phyloP scores from a whole-genome alignment of 2,888 invertebrate genomes.

The Autographa pulchrina region DNA sequence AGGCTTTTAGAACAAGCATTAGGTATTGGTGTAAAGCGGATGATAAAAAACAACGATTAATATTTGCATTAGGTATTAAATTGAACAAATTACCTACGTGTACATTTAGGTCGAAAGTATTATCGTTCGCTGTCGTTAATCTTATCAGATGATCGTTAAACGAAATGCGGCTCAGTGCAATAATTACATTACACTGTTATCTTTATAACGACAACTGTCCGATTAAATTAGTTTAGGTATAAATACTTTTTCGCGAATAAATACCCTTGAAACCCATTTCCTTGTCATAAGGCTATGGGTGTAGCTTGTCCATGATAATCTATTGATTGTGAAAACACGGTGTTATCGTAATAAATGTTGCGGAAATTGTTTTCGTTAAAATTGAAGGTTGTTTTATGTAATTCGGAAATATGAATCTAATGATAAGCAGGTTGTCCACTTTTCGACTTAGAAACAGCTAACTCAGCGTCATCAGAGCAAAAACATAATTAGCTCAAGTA shows the following conservation, averaged over 20 bases:
- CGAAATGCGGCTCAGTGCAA: slow-evolving; percentile 53
- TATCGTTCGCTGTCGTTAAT: slow-evolving; percentile 68
- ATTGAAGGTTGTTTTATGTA: slow-evolving; percentile 18
- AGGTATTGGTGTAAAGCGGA: neutral
- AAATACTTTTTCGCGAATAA: slow-evolving; percentile 31
- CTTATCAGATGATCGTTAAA: slow-evolving; percentile 69
- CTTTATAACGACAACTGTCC: slow-evolving; percentile 24
- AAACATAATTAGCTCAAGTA: no score
- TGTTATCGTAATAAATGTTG: slow-evolving; percentile 37
- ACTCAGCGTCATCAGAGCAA: no score
- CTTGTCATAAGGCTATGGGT: slow-evolving; percentile 52
- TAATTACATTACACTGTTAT: slow-evolving; percentile 34
- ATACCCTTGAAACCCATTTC: slow-evolving; percentile 56
- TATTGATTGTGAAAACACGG: slow-evolving; percentile 29
- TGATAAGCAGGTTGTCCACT: no score
- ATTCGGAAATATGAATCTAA: no score
- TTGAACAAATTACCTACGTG: slow-evolving; percentile 23
- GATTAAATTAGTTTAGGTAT: slow-evolving; percentile 40
- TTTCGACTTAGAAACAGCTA: no score
- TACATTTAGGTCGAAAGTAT: slow-evolving; percentile 36
- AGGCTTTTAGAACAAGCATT: neutral
- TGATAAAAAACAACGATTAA: neutral
- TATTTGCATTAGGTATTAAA: neutral
- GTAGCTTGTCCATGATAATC: slow-evolving; percentile 38
- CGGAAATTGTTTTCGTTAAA: slow-evolving; percentile 27